These are phyloP conservation scores for Drosophila littoralis DNA, from an alignment of 1,140 invertebrate species.

Conservation along the genomic window DNA sequence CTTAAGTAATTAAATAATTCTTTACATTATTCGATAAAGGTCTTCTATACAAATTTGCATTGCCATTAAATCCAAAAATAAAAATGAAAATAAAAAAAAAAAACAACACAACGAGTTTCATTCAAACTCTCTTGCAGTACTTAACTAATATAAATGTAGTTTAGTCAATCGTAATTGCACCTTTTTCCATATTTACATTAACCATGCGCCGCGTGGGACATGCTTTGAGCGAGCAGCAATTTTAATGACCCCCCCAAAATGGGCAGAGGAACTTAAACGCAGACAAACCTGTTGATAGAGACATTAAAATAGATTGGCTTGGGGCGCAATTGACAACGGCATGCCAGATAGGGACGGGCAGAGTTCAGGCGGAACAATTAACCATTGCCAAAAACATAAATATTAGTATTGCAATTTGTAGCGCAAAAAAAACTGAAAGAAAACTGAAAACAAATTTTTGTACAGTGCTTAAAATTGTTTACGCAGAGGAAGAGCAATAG, in stretches of 20 bases:
- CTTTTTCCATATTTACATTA: slow-evolving; percentile 65
- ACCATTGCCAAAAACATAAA: slow-evolving; percentile 30
- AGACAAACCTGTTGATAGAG: slow-evolving; percentile 54
- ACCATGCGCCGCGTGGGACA: slow-evolving; percentile 57
- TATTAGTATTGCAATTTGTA: slow-evolving; percentile 35
- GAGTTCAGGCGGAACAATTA: slow-evolving; percentile 39
- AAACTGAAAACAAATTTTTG: slow-evolving; percentile 18
- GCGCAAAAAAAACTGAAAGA: slow-evolving; percentile 9
- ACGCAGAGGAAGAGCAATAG: slow-evolving; percentile 19
- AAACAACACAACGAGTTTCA: slow-evolving; percentile 4
- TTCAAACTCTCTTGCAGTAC: neutral
- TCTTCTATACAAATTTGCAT: neutral
- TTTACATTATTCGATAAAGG: too few species aligned
- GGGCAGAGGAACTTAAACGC: slow-evolving; percentile 3
- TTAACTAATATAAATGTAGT: slow-evolving; percentile 6
- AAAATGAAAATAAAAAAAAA: neutral
- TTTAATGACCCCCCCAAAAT: slow-evolving; percentile 65
- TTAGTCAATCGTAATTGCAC: slow-evolving; percentile 51
- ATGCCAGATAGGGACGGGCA: slow-evolving; percentile 12
- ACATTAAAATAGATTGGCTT: slow-evolving; percentile 31
- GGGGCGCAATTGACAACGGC: slow-evolving; percentile 24
- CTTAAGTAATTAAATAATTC: too few species aligned
- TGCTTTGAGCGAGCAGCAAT: slow-evolving; percentile 51
- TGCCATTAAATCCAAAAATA: neutral
- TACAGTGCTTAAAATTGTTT: slow-evolving; percentile 4